These are phyloP conservation scores for Drosophila seguyi DNA, from an alignment of 1,140 invertebrate genomes.

Conservation along the genomic window DNA sequence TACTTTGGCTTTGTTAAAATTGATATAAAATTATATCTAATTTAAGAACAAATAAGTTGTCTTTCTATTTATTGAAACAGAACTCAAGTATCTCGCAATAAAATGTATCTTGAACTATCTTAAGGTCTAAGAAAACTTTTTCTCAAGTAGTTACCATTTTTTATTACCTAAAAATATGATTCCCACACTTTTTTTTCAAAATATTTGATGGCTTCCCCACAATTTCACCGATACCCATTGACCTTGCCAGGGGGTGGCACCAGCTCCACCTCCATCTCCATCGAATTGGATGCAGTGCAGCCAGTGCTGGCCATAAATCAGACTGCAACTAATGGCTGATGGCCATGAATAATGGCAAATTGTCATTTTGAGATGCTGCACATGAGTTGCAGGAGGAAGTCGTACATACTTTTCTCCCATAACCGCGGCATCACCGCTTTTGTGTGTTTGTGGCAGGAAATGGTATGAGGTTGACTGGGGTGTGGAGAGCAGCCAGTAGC, in stretches of 20 bases:
- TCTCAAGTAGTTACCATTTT: too few species aligned
- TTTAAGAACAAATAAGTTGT: too few species aligned
- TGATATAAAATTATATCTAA: too few species aligned
- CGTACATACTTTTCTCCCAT: conserved; percentile 8
- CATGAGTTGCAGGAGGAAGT: conserved; percentile 29
- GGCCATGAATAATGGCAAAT: conserved; percentile 71
- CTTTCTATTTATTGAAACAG: not conserved
- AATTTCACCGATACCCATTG: conserved; percentile 9
- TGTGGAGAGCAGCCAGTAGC: conserved; percentile 44
- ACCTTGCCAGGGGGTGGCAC: conserved; percentile 30
- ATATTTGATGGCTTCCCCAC: conserved; percentile 14
- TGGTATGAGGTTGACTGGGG: conserved; percentile 6
- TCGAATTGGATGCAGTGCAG: conserved; percentile 35
- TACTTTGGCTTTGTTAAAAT: not conserved
- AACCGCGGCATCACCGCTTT: conserved; percentile 32
- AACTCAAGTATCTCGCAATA: not conserved
- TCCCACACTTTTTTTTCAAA: conserved; percentile 1
- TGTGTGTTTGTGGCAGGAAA: conserved; percentile 10
- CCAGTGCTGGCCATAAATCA: conserved; percentile 22
- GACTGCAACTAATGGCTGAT: conserved; percentile 17
- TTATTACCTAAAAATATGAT: not conserved
- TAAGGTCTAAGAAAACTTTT: too few species aligned
- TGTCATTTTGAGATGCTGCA: conserved; percentile 42
- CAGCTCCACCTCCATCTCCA: too few species aligned
- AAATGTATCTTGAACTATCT: too few species aligned